Base-by-base conservation (phyloP, 2,888 invertebrate genomes). In the Trachelus troglodyta region DNA sequence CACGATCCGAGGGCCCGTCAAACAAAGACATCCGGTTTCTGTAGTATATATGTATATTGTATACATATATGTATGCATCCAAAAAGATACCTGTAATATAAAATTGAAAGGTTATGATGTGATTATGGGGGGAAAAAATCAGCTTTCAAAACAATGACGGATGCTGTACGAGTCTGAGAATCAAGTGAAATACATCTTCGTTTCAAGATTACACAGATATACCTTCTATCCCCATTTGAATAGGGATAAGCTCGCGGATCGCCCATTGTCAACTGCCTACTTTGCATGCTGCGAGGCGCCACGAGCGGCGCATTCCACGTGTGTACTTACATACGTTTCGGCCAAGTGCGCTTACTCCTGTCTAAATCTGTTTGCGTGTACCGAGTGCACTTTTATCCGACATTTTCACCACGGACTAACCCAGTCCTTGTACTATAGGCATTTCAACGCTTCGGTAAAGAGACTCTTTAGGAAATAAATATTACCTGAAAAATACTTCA, bases 181-280 rank as follows among this genome's bases (percentile, higher is more conserved):
- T 23, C 9, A 56, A 23, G 56, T 23, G 79, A 83, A 81, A 81
- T 82, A 81, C 81, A 78, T 82, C 81, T 81, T 76, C 78, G 80
- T 81, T 75, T 76, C 77, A 75, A 77, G 79, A 81, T 81, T 82
- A 81, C 73, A 77, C 9, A 56, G 56, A 56, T 23, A 56, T 56
- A 56, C 56, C 56, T 56, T 9, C 23, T 23, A 56, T 2, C 71
- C 69, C 76, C 37, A 35, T 31, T 35, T 15, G 74, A 73, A 74
- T 56, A 37, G 69, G 33, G 33, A 37, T 37, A 76, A 40, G 69
- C 69, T 69, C 30, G 73, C 69, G 73, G 75, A 37, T 79, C 77
- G 69, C 71, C 77, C 76, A 82, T 82, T 83, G 81, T 82, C 80
- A 81, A 77, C 78, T 79, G 73, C 78, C 82, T 78, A 82, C 80